These are phyloP conservation scores for Philhelius pedissequus DNA, from an alignment of 2,888 invertebrate genomes.

Conservation along the genomic window DNA sequence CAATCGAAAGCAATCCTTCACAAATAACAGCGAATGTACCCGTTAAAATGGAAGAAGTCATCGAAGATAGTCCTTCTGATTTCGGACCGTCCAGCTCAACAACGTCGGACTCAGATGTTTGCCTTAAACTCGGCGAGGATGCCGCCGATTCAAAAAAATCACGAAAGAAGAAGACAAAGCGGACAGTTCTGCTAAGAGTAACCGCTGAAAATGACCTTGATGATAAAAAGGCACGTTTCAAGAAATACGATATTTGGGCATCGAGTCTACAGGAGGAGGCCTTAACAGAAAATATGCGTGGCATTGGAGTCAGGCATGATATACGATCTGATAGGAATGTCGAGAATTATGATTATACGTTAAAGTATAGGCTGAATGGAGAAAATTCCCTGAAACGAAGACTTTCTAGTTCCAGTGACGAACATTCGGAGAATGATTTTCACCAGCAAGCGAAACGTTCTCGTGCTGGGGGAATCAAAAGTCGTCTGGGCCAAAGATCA, in stretches of 20 bases:
- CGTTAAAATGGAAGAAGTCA: conserved; percentile 58
- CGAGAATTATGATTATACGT: conserved; percentile 88
- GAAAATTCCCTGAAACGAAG: conserved; percentile 77
- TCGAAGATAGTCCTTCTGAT: conserved; percentile 73
- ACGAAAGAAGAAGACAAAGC: conserved; percentile 72
- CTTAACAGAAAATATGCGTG: conserved; percentile 87
- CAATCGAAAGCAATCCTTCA: conserved; percentile 42
- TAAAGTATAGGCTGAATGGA: conserved; percentile 83
- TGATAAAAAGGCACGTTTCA: conserved; percentile 79
- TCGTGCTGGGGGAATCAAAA: conserved; percentile 71
- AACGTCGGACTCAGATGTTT: conserved; percentile 75
- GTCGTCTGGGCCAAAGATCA: conserved; percentile 72
- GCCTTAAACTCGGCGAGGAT: conserved; percentile 71
- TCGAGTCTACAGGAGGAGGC: conserved; percentile 87
- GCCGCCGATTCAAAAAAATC: conserved; percentile 70
- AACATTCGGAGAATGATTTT: conserved; percentile 73
- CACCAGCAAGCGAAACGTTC: conserved; percentile 74
- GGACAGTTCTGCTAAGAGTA: conserved; percentile 75
- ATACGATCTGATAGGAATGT: conserved; percentile 84
- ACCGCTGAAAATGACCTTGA: conserved; percentile 62
- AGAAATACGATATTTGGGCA: conserved; percentile 89
- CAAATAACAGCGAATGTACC: conserved; percentile 31
- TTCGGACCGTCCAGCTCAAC: conserved; percentile 73
- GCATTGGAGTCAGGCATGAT: conserved; percentile 86
- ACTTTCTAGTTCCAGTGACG: conserved; percentile 74